Evolutionary conservation across 2,888 invertebrate genomes (phyloP).

Genomic region (Euzophera pinguis): DNA sequence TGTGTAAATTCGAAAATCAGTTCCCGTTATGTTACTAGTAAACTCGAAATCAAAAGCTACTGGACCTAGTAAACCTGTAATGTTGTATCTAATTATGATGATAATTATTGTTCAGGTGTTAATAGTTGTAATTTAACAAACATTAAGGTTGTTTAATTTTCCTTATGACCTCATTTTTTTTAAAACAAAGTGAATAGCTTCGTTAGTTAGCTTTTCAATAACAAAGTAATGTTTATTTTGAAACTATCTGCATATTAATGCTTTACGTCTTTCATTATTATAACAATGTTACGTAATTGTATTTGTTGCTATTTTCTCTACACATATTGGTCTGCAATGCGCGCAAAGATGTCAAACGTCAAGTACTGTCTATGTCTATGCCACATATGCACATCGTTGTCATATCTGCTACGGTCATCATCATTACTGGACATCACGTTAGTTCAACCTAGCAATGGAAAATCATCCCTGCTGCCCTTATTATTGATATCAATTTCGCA

Average conservation of each 20-base stretch:
- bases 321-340: too few species aligned
- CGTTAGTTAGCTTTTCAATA: not conserved
- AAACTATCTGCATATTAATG: not conserved
- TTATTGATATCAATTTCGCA: not conserved
- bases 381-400: not conserved
- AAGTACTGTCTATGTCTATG: not conserved
- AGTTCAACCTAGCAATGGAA: not conserved
- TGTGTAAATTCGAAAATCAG: too few species aligned
- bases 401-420: conserved; percentile 3
- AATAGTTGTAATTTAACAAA: too few species aligned
- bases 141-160: too few species aligned
- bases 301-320: too few species aligned
- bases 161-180: not conserved
- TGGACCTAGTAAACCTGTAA: too few species aligned
- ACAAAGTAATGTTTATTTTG: not conserved
- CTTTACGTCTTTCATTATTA: not conserved
- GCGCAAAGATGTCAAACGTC: not conserved
- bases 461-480: not conserved
- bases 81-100: too few species aligned
- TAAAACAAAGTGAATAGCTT: not conserved
- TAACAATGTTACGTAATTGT: too few species aligned
- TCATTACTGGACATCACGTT: conserved; percentile 7
- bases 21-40: too few species aligned
- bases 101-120: too few species aligned
- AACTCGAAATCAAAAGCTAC: too few species aligned